Evolutionary conservation across 1,140 invertebrate genomes (phyloP).

Genomic region (Leptinotarsa lineolata): DNA sequence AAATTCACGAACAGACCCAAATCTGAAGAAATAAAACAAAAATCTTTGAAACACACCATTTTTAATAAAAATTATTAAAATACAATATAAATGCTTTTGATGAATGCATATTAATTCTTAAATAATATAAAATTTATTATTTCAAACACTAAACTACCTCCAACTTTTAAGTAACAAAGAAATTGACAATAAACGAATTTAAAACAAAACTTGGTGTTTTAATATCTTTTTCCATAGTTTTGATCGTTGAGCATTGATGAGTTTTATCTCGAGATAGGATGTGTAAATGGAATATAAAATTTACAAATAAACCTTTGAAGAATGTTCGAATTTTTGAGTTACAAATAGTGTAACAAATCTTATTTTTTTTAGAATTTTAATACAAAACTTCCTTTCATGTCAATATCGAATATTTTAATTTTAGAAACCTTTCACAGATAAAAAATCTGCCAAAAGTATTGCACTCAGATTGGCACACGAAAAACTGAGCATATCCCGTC

Average conservation of each 20-base stretch:
- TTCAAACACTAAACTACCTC: slow-evolving; percentile 38
- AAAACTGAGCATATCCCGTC: not conserved
- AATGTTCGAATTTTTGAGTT: no score
- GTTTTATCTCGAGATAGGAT: slow-evolving; percentile 6
- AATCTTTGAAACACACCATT: slow-evolving; percentile 52
- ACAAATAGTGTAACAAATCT: no score
- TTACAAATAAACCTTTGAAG: no score
- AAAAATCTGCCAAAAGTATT: slow-evolving; percentile 11
- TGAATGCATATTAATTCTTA: slow-evolving; percentile 44
- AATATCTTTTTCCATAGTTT: not conserved
- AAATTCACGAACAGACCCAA: no score
- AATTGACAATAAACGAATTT: slow-evolving; percentile 14
- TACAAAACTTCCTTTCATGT: no score
- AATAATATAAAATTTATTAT: slow-evolving; percentile 37
- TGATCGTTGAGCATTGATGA: slow-evolving; percentile 41
- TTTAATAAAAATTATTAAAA: slow-evolving; percentile 55
- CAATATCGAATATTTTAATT: not conserved
- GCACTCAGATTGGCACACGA: slow-evolving; percentile 17
- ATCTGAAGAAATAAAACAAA: slow-evolving; percentile 1
- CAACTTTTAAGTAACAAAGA: slow-evolving; percentile 44
- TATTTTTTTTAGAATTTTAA: no score
- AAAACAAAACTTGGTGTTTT: slow-evolving; percentile 8
- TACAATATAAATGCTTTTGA: slow-evolving; percentile 53
- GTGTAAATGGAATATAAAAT: slow-evolving; percentile 13
- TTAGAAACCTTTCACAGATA: not conserved